Conservation (phyloP, 1,140 invertebrate genomes). For the Metopolophium dirhodum region DNA sequence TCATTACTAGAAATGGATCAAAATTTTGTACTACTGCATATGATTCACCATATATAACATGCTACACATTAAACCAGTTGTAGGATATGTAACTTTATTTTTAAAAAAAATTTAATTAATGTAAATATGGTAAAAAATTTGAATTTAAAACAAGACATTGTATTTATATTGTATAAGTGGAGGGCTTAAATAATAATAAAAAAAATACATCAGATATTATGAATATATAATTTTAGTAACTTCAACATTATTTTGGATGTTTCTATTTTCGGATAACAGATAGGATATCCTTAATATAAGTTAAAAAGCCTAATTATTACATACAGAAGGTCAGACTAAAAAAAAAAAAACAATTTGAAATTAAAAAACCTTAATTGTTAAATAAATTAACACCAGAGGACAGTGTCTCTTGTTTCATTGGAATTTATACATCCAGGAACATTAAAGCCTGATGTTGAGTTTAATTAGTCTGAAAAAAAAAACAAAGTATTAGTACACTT, state of each 20-base stretch:
- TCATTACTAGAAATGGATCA: slow-evolving; percentile 60
- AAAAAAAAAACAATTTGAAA: slow-evolving; percentile 25
- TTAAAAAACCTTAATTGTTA: slow-evolving; percentile 44
- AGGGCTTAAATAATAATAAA: slow-evolving; percentile 44
- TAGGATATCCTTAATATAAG: slow-evolving; percentile 1
- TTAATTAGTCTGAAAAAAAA: slow-evolving; percentile 49
- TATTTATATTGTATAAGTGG: slow-evolving; percentile 52
- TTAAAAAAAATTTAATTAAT: slow-evolving; percentile 1
- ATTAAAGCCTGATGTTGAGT: slow-evolving; percentile 23
- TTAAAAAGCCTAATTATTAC: slow-evolving; percentile 32
- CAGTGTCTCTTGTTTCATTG: slow-evolving; percentile 53
- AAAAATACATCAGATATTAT: slow-evolving; percentile 38
- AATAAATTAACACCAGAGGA: slow-evolving; percentile 56
- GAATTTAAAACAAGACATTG: slow-evolving; percentile 48
- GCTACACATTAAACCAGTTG: slow-evolving; percentile 57
- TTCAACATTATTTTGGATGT: slow-evolving; percentile 15
- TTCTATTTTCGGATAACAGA: neutral
- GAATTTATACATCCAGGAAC: slow-evolving; percentile 50
- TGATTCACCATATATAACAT: slow-evolving; percentile 60
- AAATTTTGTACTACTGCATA: slow-evolving; percentile 62
- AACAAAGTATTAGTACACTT: too few species aligned
- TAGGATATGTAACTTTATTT: slow-evolving; percentile 39
- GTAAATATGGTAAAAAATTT: neutral
- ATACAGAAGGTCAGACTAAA: slow-evolving; percentile 32
- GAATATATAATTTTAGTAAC: slow-evolving; percentile 37